Conservation (phyloP, 2,888 invertebrate species). For the Acanthopleura granulata region DNA sequence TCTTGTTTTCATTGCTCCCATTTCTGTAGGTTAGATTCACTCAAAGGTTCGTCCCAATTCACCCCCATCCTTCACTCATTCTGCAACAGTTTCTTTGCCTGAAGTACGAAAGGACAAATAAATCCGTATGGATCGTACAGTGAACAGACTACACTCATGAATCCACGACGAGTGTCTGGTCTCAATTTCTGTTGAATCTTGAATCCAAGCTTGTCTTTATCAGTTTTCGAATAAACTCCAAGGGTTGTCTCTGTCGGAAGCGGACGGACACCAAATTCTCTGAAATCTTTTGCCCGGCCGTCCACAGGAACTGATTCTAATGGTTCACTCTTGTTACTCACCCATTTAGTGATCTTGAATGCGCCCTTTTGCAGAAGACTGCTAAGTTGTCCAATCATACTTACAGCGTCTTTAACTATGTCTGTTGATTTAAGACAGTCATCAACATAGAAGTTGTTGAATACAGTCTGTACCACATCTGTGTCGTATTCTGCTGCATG, state of each 20-base stretch:
- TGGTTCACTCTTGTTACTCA: background rate
- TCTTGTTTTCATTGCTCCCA: background rate
- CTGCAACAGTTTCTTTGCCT: background rate
- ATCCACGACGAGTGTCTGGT: conserved; percentile 5
- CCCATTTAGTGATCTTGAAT: background rate
- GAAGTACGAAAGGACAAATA: background rate
- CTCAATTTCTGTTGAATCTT: background rate
- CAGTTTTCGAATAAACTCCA: conserved; percentile 10
- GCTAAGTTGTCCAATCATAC: background rate
- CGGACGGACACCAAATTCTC: background rate
- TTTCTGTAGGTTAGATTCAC: background rate
- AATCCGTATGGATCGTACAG: conserved; percentile 15
- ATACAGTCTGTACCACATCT: background rate
- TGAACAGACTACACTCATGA: background rate
- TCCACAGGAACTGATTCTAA: background rate
- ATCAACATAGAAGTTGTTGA: background rate
- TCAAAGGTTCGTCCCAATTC: background rate
- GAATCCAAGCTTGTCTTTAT: conserved; percentile 8
- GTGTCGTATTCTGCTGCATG: background rate
- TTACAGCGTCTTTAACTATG: background rate
- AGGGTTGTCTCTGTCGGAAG: background rate
- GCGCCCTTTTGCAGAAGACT: background rate
- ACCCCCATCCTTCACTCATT: background rate
- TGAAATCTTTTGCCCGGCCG: background rate
- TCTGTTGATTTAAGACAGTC: background rate